Evolutionary conservation across 2,113 vertebrate species (phyloP).

Genomic region (Tapirus terrestris): DNA sequence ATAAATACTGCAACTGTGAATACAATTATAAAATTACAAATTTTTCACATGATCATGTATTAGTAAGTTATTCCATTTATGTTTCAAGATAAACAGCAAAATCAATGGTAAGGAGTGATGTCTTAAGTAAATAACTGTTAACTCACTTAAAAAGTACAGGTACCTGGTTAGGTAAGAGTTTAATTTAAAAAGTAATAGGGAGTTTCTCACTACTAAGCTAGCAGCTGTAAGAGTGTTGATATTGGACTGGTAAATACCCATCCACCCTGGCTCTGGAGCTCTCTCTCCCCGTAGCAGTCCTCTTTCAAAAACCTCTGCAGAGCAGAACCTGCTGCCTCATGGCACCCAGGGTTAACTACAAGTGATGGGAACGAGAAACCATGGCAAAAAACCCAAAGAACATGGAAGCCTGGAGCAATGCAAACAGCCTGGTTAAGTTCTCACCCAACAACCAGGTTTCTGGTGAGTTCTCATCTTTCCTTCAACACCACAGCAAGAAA

Average conservation of each 20-base stretch:
- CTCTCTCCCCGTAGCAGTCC: neutral
- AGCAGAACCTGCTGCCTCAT: neutral
- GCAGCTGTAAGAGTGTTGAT: neutral
- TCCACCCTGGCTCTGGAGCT: neutral
- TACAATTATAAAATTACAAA: slow-evolving; percentile 18
- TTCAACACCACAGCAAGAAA: slow-evolving; percentile 25
- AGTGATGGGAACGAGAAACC: neutral
- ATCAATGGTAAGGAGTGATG: neutral
- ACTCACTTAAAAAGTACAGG: neutral
- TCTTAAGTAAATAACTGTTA: neutral
- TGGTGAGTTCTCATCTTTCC: neutral
- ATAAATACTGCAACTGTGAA: neutral
- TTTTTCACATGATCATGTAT: neutral
- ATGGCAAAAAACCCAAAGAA: neutral
- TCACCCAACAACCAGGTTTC: neutral
- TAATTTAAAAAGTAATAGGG: neutral
- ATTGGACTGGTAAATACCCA: neutral
- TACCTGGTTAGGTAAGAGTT: neutral
- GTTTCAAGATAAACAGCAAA: slow-evolving; percentile 46
- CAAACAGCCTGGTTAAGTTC: neutral
- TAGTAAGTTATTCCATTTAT: neutral
- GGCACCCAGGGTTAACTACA: neutral
- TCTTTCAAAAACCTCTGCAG: neutral
- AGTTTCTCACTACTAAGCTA: neutral
- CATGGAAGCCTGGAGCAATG: neutral